These are phyloP conservation scores for Carassius carassius DNA, from an alignment of 2,113 vertebrate genomes.

Conservation along the genomic window DNA sequence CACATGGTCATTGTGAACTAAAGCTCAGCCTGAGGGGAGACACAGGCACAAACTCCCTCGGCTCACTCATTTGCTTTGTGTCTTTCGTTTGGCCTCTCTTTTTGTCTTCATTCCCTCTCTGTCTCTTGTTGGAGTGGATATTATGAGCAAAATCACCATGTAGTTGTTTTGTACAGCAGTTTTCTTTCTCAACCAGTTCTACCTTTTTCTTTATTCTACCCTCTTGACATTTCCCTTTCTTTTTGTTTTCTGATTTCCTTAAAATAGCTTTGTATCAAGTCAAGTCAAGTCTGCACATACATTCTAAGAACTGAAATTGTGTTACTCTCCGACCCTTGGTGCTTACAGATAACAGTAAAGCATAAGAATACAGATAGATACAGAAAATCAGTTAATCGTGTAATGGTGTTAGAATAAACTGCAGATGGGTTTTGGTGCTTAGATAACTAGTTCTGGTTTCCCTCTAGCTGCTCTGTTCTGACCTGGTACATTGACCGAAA, in stretches of 20 bases:
- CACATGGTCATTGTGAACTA: background rate
- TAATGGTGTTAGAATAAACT: background rate
- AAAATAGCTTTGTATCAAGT: background rate
- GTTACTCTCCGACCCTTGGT: no score
- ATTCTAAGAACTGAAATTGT: no score
- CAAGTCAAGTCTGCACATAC: no score
- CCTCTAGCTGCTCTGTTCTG: slow-evolving; percentile 30
- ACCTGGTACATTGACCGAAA: slow-evolving; percentile 33
- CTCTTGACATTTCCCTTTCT: background rate
- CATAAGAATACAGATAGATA: no score
- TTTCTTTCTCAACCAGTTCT: background rate
- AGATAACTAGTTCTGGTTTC: background rate
- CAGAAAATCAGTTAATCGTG: no score
- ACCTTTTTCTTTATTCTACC: background rate
- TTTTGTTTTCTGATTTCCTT: background rate
- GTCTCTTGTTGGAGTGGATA: slow-evolving; percentile 5
- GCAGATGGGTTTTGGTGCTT: slow-evolving; percentile 1
- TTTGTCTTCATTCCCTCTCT: slow-evolving; percentile 32
- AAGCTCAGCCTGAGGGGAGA: background rate
- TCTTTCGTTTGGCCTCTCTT: background rate
- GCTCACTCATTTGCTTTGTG: background rate
- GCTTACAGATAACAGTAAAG: no score
- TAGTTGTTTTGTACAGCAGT: background rate
- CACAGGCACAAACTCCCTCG: background rate
- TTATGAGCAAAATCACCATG: background rate